These are phyloP conservation scores for Bellardia pandia DNA, from an alignment of 2,888 invertebrate genomes.

Conservation along the genomic window DNA sequence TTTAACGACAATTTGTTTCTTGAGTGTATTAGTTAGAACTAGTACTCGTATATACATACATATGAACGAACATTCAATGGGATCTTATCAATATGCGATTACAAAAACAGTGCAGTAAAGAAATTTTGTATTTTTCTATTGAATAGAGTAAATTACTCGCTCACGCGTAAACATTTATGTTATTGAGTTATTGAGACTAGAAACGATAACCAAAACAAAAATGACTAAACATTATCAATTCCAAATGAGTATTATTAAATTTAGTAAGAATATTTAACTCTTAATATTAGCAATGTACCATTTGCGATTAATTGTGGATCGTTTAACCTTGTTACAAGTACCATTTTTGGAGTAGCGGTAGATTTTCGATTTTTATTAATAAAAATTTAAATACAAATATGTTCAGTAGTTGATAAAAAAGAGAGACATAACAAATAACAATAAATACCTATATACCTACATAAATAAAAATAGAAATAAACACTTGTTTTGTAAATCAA, in stretches of 20 bases:
- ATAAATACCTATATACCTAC: not conserved
- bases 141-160: not conserved
- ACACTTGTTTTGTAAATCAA: not conserved
- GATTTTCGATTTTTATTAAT: not conserved
- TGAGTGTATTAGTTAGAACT: too few relatives aligned
- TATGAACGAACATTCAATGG: not conserved
- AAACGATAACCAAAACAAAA: conserved; percentile 17
- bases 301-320: conserved; percentile 25
- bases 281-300: not conserved
- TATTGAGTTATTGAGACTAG: conserved; percentile 9
- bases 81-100: conserved; percentile 18
- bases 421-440: not conserved
- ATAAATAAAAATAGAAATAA: not conserved
- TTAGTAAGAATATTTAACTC: not conserved
- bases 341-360: not conserved
- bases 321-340: conserved; percentile 14
- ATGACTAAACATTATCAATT: conserved; percentile 1
- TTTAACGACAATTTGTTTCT: too few relatives aligned
- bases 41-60: not conserved
- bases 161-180: not conserved
- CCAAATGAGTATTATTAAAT: not conserved
- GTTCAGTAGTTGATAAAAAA: not conserved
- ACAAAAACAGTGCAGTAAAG: conserved; percentile 5
- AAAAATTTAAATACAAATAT: not conserved
- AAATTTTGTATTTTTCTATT: not conserved